Conservation (phyloP, 2,797 vertebrate genomes). For the Chloroceryle amazona region DNA sequence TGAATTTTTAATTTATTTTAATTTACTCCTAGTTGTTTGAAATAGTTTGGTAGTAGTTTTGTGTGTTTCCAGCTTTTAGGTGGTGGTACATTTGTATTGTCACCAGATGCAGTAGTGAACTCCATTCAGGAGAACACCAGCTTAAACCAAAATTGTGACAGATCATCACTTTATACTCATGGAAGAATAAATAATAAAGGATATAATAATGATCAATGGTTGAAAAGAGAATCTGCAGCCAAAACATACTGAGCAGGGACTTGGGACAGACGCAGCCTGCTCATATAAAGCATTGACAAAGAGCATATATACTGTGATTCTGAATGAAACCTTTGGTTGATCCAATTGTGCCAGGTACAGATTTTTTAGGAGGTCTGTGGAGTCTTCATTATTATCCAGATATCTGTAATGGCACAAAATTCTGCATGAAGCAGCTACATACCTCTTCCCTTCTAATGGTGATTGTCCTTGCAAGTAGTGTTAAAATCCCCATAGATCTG, state of each 20-base stretch:
- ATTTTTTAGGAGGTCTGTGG: not conserved
- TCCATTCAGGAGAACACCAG: not conserved
- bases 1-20: not conserved
- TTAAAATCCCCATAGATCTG: not conserved
- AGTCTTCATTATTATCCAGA: not conserved
- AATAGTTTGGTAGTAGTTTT: not conserved
- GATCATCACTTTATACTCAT: not conserved
- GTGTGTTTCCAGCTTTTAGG: not conserved
- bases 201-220: fast-evolving
- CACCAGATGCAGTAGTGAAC: not conserved
- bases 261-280: not conserved
- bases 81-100: not conserved
- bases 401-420: not conserved
- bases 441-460: not conserved
- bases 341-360: not conserved
- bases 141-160: not conserved
- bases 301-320: not conserved
- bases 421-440: not conserved
- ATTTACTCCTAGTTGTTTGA: not conserved
- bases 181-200: not conserved
- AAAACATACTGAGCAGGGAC: not conserved
- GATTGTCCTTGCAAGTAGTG: not conserved
- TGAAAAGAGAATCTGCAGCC: not conserved
- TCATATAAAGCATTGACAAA: not conserved
- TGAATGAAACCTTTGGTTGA: not conserved